These are phyloP conservation scores for Chaenogobius annularis DNA, from an alignment of 2,113 vertebrate genomes.

Conservation along the genomic window DNA sequence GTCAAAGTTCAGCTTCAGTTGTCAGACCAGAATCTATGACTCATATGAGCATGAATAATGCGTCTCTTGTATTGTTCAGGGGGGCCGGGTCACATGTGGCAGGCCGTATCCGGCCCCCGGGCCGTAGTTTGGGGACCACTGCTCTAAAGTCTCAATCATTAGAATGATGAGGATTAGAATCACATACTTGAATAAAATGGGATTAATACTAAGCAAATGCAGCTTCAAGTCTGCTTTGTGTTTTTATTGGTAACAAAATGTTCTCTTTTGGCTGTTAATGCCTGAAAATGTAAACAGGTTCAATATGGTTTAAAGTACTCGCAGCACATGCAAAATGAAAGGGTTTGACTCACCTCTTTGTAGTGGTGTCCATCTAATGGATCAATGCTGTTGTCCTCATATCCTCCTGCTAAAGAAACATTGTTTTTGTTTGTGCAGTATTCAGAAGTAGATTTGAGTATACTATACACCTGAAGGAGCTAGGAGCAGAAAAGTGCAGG, in stretches of 20 bases:
- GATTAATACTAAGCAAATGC: neutral
- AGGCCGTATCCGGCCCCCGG: no score
- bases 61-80: no score
- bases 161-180: neutral
- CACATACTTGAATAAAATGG: neutral
- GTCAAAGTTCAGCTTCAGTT: no score
- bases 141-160: no score
- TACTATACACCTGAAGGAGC: no score
- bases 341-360: slow-evolving; percentile 67
- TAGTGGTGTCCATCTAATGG: slow-evolving; percentile 65
- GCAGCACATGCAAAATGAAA: neutral
- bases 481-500: no score
- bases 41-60: no score
- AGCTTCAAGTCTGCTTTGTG: slow-evolving; percentile 21
- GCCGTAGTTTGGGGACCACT: no score
- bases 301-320: neutral
- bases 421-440: neutral
- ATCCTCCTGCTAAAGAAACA: slow-evolving; percentile 43
- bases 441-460: no score
- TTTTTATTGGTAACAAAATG: slow-evolving; percentile 15
- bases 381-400: slow-evolving; percentile 63
- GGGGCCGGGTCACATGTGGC: no score
- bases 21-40: no score
- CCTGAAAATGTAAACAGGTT: neutral
- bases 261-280: neutral